A percentile compares a stretch with the other conserved stretches of the same genome.
Conservation (phyloP, 2,888 invertebrate species). For the Lithophane leautieri region DNA sequence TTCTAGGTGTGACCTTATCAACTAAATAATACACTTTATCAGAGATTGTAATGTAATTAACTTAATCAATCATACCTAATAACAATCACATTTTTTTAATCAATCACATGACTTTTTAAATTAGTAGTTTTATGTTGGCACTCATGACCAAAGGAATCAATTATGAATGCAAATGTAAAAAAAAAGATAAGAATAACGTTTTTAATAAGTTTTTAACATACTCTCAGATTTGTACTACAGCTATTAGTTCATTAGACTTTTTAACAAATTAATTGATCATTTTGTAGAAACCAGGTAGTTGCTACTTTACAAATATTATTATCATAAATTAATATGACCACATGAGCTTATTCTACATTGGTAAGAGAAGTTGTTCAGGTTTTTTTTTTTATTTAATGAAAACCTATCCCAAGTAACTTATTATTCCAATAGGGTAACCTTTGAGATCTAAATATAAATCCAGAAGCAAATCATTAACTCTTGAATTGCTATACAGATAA, state of each 20-base stretch:
- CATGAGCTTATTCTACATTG: background rate
- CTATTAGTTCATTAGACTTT: background rate
- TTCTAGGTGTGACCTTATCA: conserved; percentile 49
- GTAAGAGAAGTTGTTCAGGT: no score
- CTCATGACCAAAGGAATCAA: conserved; percentile 26
- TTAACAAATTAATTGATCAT: background rate
- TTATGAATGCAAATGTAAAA: conserved; percentile 5
- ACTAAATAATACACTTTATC: conserved; percentile 43
- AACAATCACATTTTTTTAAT: conserved; percentile 65
- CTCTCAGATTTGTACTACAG: background rate
- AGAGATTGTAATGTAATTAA: conserved; percentile 56
- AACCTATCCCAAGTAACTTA: no score
- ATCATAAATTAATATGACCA: background rate
- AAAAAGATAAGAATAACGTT: background rate
- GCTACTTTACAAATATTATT: background rate
- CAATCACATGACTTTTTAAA: conserved; percentile 72
- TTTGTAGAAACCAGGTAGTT: background rate
- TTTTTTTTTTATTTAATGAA: background rate
- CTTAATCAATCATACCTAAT: conserved; percentile 63
- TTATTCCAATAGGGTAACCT: background rate
- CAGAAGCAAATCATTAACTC: no score
- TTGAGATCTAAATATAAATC: background rate
- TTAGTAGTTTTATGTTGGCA: conserved; percentile 48
- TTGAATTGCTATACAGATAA: background rate
- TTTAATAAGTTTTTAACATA: background rate